A percentile compares a stretch with the other conserved stretches of the same genome.
Conservation (phyloP, 2,888 invertebrate genomes). For the Acanthoscelides obtectus region DNA sequence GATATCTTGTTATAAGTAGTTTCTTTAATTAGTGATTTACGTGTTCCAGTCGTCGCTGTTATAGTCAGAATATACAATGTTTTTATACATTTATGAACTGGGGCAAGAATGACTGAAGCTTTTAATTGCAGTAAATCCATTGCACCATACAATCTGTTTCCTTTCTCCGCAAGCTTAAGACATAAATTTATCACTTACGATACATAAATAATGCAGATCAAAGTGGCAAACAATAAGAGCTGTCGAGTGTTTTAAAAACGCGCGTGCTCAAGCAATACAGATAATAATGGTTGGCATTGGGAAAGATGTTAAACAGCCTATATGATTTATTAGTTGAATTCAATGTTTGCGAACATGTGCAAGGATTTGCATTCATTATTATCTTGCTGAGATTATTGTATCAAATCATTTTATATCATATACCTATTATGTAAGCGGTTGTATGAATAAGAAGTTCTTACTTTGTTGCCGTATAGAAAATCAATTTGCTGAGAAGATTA, state of each 20-base stretch:
- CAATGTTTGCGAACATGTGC: conserved; percentile 5
- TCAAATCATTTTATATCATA: background rate
- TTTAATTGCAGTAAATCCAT: conserved; percentile 34
- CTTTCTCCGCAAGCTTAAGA: conserved; percentile 30
- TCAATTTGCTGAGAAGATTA: too few species aligned
- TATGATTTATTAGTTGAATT: conserved; percentile 2
- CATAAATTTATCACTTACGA: conserved; percentile 27
- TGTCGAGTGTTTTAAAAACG: conserved; percentile 6
- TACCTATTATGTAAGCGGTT: background rate
- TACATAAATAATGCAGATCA: conserved; percentile 24
- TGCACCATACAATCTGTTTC: conserved; percentile 34
- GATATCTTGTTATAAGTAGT: too few species aligned
- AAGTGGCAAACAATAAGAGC: conserved; percentile 20
- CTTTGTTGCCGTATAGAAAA: too few species aligned
- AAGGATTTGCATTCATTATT: conserved; percentile 8
- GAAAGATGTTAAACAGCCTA: background rate
- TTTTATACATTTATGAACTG: background rate
- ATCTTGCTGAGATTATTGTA: background rate
- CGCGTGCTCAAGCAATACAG: conserved; percentile 4
- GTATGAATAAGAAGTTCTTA: background rate
- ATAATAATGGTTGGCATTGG: conserved; percentile 6
- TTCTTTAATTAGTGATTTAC: too few species aligned
- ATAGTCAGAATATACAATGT: background rate
- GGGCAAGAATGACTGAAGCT: background rate
- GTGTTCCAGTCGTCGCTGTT: too few species aligned